A percentile compares a stretch with the other conserved stretches of the same genome.
phyloP scores from a whole-genome alignment of 2,797 vertebrate species.

The Clangula hyemalis region DNA sequence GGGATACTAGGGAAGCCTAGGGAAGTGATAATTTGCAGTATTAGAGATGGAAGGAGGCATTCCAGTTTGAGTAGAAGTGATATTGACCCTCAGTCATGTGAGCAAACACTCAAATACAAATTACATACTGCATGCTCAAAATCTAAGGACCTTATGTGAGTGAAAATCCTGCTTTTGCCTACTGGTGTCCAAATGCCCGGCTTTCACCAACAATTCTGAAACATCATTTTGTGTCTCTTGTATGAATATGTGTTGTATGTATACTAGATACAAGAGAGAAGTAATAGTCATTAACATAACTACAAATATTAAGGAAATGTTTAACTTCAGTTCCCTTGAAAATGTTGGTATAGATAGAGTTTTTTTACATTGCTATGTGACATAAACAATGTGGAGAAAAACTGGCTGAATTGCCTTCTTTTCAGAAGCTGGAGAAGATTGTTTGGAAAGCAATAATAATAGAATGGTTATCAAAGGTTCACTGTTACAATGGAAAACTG shows the following conservation, averaged over 20 bases:
- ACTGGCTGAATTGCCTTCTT: not conserved
- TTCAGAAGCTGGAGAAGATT: not conserved
- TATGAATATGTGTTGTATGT: not conserved
- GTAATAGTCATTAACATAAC: not conserved
- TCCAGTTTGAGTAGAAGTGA: not conserved
- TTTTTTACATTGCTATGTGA: not conserved
- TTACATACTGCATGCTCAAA: not conserved
- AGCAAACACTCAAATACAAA: not conserved
- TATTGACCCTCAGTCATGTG: not conserved
- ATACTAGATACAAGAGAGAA: not conserved
- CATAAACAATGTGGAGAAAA: not conserved
- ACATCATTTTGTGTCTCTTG: not conserved
- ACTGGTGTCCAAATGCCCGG: not conserved
- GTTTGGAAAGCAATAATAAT: not conserved
- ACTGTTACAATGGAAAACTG: not conserved
- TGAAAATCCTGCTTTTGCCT: not conserved
- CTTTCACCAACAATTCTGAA: not conserved
- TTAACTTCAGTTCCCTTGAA: not conserved
- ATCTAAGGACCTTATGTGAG: not conserved
- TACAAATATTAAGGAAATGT: not conserved
- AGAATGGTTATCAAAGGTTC: not conserved
- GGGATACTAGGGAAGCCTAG: not conserved
- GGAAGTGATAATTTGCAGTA: not conserved
- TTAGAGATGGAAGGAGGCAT: not conserved
- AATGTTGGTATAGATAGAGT: not conserved